These are phyloP conservation scores for Schmidtea mediterranea DNA, from an alignment of 1,140 invertebrate species.

Conservation along the genomic window DNA sequence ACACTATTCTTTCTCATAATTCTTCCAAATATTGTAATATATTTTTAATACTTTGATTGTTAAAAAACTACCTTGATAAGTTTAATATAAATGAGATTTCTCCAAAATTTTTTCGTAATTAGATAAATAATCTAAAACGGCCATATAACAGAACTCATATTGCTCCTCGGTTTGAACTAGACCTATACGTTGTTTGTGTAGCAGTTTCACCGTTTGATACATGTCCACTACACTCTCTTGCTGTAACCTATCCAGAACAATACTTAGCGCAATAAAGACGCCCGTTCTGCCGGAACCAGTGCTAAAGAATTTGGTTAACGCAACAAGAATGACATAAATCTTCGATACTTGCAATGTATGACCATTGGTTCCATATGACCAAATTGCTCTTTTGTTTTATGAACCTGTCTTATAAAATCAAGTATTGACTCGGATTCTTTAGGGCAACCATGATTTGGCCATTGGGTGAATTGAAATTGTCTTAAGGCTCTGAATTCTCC, in stretches of 20 bases:
- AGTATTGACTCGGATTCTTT: conserved; percentile 90
- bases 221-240: conserved; percentile 94
- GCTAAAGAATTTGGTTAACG: too few relatives aligned
- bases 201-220: conserved; percentile 87
- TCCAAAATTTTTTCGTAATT: too few relatives aligned
- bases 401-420: conserved; percentile 66
- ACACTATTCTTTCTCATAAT: too few relatives aligned
- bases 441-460: conserved; percentile 22
- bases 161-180: conserved; percentile 99
- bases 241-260: conserved; percentile 85
- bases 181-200: conserved; percentile 79
- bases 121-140: conserved; percentile 72
- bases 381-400: conserved; percentile 98
- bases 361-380: conserved; percentile 99
- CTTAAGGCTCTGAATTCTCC: conserved; percentile 55
- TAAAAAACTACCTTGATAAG: too few relatives aligned
- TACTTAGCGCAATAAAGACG: conserved; percentile 86
- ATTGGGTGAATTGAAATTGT: conserved; percentile 9
- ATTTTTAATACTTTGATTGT: too few relatives aligned
- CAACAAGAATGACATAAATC: too few relatives aligned
- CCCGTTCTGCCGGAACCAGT: conserved; percentile 53
- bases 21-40: too few relatives aligned
- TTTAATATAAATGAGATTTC: too few relatives aligned
- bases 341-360: conserved; percentile 62
- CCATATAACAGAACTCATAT: conserved; percentile 94